Evolutionary conservation across 1,140 invertebrate species (phyloP).

Genomic region (Rhynchophorus ferrugineus): DNA sequence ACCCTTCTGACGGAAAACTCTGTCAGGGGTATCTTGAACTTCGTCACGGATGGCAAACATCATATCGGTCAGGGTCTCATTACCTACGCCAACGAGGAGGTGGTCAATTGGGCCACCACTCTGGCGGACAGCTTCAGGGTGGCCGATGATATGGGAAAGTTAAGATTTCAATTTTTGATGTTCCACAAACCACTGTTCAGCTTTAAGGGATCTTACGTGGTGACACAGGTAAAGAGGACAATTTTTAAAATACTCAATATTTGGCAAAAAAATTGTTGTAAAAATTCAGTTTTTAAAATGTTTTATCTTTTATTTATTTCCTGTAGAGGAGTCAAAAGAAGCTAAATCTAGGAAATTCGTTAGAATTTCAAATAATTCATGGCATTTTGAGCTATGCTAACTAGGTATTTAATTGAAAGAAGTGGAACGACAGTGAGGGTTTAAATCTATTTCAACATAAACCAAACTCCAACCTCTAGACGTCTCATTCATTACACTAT

Average conservation of each 20-base stretch:
- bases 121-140: slow-evolving; percentile 94
- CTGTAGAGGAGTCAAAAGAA: too few species aligned
- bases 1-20: slow-evolving; percentile 91
- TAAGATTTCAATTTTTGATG: slow-evolving; percentile 84
- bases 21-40: slow-evolving; percentile 87
- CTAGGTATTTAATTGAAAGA: too few species aligned
- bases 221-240: slow-evolving; percentile 67
- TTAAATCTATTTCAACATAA: too few species aligned
- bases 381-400: too few species aligned
- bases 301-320: neutral
- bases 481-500: too few species aligned
- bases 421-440: too few species aligned
- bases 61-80: slow-evolving; percentile 97
- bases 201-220: slow-evolving; percentile 96
- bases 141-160: slow-evolving; percentile 94
- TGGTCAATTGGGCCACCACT: slow-evolving; percentile 96
- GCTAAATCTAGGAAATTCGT: too few species aligned
- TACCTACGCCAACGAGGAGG: slow-evolving; percentile 94
- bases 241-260: neutral
- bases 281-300: neutral
- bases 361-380: too few species aligned
- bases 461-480: too few species aligned
- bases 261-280: neutral
- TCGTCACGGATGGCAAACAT: slow-evolving; percentile 89
- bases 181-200: slow-evolving; percentile 95